Conservation (phyloP, 2,888 invertebrate genomes). For the Cosmopolites sordidus region DNA sequence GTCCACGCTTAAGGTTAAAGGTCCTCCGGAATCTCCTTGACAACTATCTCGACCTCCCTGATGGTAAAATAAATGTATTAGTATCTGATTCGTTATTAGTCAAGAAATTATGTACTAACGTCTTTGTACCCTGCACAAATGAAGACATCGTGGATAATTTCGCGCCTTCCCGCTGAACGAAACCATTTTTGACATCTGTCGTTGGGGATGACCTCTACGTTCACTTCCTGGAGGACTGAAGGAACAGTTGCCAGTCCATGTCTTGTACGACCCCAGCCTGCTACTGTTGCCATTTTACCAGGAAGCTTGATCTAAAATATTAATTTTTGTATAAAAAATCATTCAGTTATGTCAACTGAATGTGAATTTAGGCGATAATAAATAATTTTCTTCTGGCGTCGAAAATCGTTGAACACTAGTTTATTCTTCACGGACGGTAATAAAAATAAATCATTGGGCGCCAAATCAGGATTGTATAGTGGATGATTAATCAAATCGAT, state of each 20-base stretch:
- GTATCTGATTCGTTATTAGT: too few species aligned
- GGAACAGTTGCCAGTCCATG: constrained; percentile 87
- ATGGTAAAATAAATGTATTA: too few species aligned
- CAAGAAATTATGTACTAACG: constrained; percentile 52
- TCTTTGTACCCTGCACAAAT: constrained; percentile 91
- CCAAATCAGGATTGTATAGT: too few species aligned
- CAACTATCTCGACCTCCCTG: constrained; percentile 70
- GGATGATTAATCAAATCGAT: too few species aligned
- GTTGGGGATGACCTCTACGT: constrained; percentile 83
- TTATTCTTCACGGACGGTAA: too few species aligned
- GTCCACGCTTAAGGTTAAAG: constrained; percentile 79
- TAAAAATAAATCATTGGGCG: too few species aligned
- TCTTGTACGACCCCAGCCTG: constrained; percentile 87
- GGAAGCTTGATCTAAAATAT: constrained; percentile 63
- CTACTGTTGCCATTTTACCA: constrained; percentile 86
- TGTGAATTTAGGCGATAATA: too few species aligned
- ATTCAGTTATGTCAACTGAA: too few species aligned
- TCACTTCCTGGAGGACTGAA: constrained; percentile 78
- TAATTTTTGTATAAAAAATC: too few species aligned
- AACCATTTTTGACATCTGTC: constrained; percentile 92
- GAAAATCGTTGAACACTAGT: too few species aligned
- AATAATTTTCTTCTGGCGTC: too few species aligned
- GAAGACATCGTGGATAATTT: constrained; percentile 91
- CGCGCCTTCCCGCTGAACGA: constrained; percentile 80
- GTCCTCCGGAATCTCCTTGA: constrained; percentile 81